phyloP scores from a whole-genome alignment of 2,888 invertebrate genomes.

The Chaetogeoica ovagalla region DNA sequence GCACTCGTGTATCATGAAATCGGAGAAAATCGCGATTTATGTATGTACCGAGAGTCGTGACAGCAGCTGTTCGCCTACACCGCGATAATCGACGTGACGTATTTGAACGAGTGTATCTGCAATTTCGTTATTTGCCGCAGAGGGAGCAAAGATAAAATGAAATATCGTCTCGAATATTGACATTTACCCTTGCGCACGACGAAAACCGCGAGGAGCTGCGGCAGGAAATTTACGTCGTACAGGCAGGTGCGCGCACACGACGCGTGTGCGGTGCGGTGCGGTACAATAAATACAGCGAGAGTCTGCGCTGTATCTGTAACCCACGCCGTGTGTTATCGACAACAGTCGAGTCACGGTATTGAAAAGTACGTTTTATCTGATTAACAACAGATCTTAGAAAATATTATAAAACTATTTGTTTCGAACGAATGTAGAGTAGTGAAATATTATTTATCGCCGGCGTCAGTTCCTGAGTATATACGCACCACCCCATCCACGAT shows the following conservation, averaged over 20 bases:
- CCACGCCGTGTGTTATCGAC: constrained; percentile 37
- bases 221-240: not conserved
- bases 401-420: too few species aligned
- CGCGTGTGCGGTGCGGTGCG: too few species aligned
- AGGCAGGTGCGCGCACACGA: constrained; percentile 23
- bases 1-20: not conserved
- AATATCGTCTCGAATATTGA: constrained; percentile 23
- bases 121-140: constrained; percentile 15
- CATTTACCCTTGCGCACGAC: not conserved
- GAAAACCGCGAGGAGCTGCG: not conserved
- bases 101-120: constrained; percentile 36
- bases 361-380: not conserved
- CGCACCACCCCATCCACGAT: too few species aligned
- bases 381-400: not conserved
- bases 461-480: too few species aligned
- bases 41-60: constrained; percentile 36
- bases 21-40: constrained; percentile 7
- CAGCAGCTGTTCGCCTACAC: not conserved
- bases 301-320: not conserved
- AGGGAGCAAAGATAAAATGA: constrained; percentile 6
- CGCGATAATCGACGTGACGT: constrained; percentile 15
- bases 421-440: too few species aligned
- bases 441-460: not conserved
- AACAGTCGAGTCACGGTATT: constrained; percentile 23
- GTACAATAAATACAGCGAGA: too few species aligned